Base-by-base conservation (phyloP, 2,113 vertebrate genomes). In the rat (Rattus norvegicus) region DNA sequence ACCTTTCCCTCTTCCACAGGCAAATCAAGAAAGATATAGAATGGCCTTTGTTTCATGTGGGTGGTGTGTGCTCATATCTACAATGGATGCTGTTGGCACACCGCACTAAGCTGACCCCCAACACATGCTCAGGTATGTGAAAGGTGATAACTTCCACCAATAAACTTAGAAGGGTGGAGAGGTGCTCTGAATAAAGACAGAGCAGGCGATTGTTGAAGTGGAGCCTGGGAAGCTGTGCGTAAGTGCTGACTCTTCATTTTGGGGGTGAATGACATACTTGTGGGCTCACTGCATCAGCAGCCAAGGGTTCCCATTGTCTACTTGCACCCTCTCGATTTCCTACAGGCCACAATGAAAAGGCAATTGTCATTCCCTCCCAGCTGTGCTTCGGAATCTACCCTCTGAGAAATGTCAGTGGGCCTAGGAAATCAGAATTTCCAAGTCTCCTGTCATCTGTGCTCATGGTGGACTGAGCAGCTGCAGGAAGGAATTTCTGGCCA, bases 291-390 rank as follows among this genome's bases (percentile, higher is more conserved):
- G 70, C 59, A 76, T 65, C 56, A 24, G 72, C 59, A 86, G 84
- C 52, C 95, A 76, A 91, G 87, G 9, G 63, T 88, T 97, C 93
- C 89, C 59, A 2, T 11, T 72, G 52, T 49, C 7, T 13, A 33
- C 36, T 84, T 93, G 73, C 90, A 91, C 47, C 54, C n/a, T 61
- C 87, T 61, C 87, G 72, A 47, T 72, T 80, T 83, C 95, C 89
- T 92, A 96, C 94, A 96, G 97, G 96, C 95, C 95, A 90, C 61
- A 59, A 97, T 97, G 95, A 97, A 98, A 98, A 97, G 96, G 63
- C 92, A 61, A n/a, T 97, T 98, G 95, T 97, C 72, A 91, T 88
- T 91, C 61, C 56, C 79, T 97, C 83, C 81, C 83, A 97, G 97
- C 92, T 97, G 96, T 93, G 88, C 59, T 39, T 81, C n/a, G 70